Base-by-base conservation (phyloP, 2,888 invertebrate species). In the Nephrotoma guestfalica region DNA sequence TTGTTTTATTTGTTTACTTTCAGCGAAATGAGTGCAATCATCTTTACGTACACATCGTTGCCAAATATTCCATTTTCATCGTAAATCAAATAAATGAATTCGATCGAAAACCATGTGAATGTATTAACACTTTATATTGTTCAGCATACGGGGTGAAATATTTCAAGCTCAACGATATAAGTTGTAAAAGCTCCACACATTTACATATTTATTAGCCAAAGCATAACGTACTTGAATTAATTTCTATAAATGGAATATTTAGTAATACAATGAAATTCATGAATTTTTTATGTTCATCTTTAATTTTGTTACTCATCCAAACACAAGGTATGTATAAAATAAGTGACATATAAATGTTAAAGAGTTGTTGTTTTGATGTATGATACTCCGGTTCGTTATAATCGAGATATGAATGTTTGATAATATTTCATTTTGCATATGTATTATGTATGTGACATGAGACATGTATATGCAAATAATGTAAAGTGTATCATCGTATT, bases 271-370 rank as follows among this genome's bases (percentile, higher is more conserved):
- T 84, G 84, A 84, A 84, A 84, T 84, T 84, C 84, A 84, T 84
- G n/a, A 84, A 84, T 41, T 84, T 41, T 84, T 84, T 84, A 84
- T 84, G 84, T 84, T 84, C 84, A 84, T 84, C 84, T 41, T 42
- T 84, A 84, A 42, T 84, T 84, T 42, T 84, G 41, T 42, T 84
- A 41, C 42, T 84, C 15, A 84, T 84, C 4, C 84, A 84, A 41
- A 84, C 84, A 84, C 84, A 84, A 84, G 84, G 84, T 84, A 84
- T 15, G 84, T 41, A 45, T 51, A 51, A n/a, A 4, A 51, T 51
- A 51, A n/a, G 47, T 51, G n/a, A 51, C 47, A n/a, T 4, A 30
- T 30, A 1, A 51, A 57, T 57, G 15, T 57, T 57, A 57, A 57
- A 57, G 51, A 57, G 51, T 57, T 57, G 51, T 57, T 57, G 15